A percentile compares a stretch with the other conserved stretches of the same genome.
Conservation (phyloP, 2,113 vertebrate species). For the Albula glossodonta region DNA sequence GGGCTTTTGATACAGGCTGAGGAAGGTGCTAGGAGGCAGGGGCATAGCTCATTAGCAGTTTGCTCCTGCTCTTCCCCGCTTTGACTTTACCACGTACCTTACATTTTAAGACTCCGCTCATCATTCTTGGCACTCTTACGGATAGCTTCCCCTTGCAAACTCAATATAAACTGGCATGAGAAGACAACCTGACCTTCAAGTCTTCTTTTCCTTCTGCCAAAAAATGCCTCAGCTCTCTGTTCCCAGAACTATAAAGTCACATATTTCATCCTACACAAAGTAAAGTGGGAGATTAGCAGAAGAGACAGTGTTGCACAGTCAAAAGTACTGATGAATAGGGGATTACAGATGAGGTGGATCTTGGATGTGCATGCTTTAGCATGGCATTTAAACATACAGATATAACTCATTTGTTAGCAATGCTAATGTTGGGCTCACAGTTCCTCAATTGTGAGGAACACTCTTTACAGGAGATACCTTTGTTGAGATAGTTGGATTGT, state of each 20-base stretch:
- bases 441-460: not conserved
- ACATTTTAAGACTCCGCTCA: slow-evolving; percentile 14
- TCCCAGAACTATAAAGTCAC: not conserved
- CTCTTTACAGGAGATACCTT: slow-evolving; percentile 13
- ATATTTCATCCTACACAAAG: not conserved
- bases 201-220: not conserved
- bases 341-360: not conserved
- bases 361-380: not conserved
- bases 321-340: not conserved
- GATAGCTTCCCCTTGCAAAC: not conserved
- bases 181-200: not conserved
- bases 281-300: not conserved
- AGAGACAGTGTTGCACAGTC: not conserved
- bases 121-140: not conserved
- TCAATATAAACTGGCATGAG: not conserved
- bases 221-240: not conserved
- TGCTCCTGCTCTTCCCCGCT: slow-evolving; percentile 42
- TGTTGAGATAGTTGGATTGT: not conserved
- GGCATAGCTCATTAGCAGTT: slow-evolving; percentile 66
- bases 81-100: slow-evolving; percentile 25
- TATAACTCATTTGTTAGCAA: slow-evolving; percentile 13
- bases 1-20: slow-evolving; percentile 66
- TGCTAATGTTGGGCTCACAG: not conserved
- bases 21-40: slow-evolving; percentile 62
- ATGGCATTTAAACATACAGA: not conserved